These are phyloP conservation scores for Cairina moschata DNA, from an alignment of 2,113 vertebrate species.

Conservation along the genomic window DNA sequence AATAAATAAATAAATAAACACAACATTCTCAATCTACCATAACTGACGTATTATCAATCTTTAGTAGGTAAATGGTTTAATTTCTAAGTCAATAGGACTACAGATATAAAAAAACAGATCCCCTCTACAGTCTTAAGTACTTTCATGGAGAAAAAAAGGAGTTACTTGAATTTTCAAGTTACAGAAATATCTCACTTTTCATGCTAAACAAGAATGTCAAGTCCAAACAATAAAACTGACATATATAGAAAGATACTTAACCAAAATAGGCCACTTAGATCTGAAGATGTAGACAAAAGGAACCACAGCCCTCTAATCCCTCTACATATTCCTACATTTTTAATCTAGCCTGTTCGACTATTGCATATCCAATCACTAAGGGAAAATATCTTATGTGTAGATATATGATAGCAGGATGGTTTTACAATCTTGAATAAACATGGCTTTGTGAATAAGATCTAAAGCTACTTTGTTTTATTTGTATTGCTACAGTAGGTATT, in stretches of 20 bases:
- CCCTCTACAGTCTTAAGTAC: neutral
- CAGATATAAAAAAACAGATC: neutral
- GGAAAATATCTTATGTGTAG: neutral
- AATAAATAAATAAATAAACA: neutral
- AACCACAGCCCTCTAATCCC: neutral
- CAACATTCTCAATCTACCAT: neutral
- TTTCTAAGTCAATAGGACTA: neutral
- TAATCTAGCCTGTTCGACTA: neutral
- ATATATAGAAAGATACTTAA: neutral
- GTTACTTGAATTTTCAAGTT: neutral
- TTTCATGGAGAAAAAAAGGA: neutral
- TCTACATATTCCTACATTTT: neutral
- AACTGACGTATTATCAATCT: neutral
- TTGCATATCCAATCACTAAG: neutral
- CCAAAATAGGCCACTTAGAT: neutral
- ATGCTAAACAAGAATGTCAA: neutral
- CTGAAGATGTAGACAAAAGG: neutral
- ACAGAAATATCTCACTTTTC: neutral
- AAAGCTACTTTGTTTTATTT: neutral
- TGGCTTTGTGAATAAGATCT: neutral
- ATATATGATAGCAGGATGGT: rapidly evolving
- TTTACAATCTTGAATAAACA: neutral
- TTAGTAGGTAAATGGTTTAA: neutral
- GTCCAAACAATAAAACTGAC: neutral
- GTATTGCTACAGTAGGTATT: neutral